A percentile compares a stretch with the other conserved stretches of the same genome.
phyloP scores from a whole-genome alignment of 23 tunicate species.

The Ciona savignyi region DNA sequence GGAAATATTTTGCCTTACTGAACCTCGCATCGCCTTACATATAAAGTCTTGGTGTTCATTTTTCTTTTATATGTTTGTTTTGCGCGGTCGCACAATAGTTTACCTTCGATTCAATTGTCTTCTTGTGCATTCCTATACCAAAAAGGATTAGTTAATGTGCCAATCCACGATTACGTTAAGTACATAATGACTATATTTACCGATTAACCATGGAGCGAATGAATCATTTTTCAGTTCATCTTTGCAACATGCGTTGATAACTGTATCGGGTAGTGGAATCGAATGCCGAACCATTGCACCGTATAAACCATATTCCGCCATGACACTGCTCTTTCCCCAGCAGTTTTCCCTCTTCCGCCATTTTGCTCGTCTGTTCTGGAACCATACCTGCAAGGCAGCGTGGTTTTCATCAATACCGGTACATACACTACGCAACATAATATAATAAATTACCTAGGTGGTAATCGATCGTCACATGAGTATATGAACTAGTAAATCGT shows the following conservation, averaged over 20 bases:
- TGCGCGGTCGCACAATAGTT: too few species aligned
- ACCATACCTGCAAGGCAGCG: slow-evolving; percentile 77
- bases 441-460: too few species aligned
- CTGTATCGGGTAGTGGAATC: slow-evolving; percentile 69
- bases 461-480: too few species aligned
- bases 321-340: slow-evolving; percentile 84
- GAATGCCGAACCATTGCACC: slow-evolving; percentile 88
- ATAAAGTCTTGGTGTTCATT: too few species aligned
- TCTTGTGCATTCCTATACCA: neutral
- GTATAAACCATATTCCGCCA: slow-evolving; percentile 90
- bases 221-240: slow-evolving; percentile 42
- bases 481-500: too few species aligned
- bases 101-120: neutral
- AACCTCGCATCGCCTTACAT: too few species aligned
- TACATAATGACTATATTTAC: slow-evolving; percentile 36
- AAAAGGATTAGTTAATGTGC: too few species aligned
- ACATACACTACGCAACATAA: too few species aligned
- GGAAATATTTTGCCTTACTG: too few species aligned
- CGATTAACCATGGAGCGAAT: slow-evolving; percentile 73
- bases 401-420: too few species aligned
- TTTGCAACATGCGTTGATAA: slow-evolving; percentile 43
- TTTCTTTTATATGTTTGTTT: too few species aligned
- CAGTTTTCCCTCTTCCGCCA: slow-evolving; percentile 68
- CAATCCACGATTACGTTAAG: too few species aligned
- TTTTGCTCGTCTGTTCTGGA: slow-evolving; percentile 86